Evolutionary conservation across 2,797 vertebrate genomes (phyloP), one percentile per base, ranked within the genome.

Genomic region (Molossus molossus): DNA sequence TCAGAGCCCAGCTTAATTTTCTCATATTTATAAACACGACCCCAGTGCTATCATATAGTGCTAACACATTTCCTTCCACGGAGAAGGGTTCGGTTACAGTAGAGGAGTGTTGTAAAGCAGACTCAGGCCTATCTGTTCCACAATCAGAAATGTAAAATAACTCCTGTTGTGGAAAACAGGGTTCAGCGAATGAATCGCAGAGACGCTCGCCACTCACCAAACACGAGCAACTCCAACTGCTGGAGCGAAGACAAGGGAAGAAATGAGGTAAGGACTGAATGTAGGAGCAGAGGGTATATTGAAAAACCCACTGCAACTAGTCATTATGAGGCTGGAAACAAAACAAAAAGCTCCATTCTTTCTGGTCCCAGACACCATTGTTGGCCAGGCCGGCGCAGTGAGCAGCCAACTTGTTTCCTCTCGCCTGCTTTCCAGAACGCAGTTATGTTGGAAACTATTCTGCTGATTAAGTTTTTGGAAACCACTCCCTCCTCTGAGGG

Each of bases 401-500:
- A 89, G 40, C 40, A 29, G 33, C 72, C 79, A 87, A 67, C 48
- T 83, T 64, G 69, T 92, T 95, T 85, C 70, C 72, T 87, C n/a
- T 86, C 55, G 89, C 53, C 77, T 45, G 53, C 45, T 48, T 80
- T 96, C 72, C 37, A 84, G 76, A 94, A 90, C 55, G 57, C 23
- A 94, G 57, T 50, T 62, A 73, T 50, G 80, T 50, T 90, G 76
- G 88, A 89, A 92, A 89, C 40, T 72, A n/a, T 91, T 95, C 86
- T 95, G 91, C 89, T 89, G 86, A 95, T 89, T 69, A 93, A 72
- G 48, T n/a, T 87, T 58, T 65, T 88, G 57, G 18, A 89, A 86
- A 73, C 77, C 93, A 77, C 76, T 96, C 80, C 91, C 70, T 94
- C 84, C 90, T 93, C 72, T 90, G 87, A 95, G 40, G 60, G 73